A percentile compares a stretch with the other conserved stretches of the same genome.
Evolutionary conservation across 2,113 vertebrate species (phyloP).

Genomic region (Chaetorhynchus papuensis): DNA sequence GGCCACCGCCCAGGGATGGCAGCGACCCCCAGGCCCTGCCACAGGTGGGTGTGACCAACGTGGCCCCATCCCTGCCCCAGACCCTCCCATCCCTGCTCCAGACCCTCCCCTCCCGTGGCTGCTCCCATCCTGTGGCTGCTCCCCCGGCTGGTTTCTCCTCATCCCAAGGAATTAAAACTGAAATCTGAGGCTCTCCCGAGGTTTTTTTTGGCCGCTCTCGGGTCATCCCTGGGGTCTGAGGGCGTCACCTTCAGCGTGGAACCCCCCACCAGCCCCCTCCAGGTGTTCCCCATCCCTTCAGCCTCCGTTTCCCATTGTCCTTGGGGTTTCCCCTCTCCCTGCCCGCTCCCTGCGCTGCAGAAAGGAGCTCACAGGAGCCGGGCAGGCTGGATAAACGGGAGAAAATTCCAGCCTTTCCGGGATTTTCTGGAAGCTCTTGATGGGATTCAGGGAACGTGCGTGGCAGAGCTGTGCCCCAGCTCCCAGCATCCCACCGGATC

Average conservation of each 20-base stretch:
- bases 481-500: rapidly evolving
- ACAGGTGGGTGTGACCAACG: conserved; percentile 37
- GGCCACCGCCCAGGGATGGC: neutral
- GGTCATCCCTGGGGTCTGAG: neutral
- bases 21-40: conserved; percentile 23
- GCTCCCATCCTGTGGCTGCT: neutral
- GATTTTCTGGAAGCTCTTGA: neutral
- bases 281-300: neutral
- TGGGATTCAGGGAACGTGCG: rapidly evolving
- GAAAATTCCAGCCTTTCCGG: neutral
- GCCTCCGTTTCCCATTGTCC: neutral
- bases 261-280: rapidly evolving
- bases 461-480: neutral
- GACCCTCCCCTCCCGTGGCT: neutral
- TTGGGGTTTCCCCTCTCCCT: neutral
- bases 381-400: neutral
- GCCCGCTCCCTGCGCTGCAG: neutral
- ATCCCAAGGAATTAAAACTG: rapidly evolving
- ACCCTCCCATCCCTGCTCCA: neutral
- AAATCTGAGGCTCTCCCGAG: neutral
- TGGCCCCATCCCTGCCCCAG: neutral
- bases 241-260: rapidly evolving
- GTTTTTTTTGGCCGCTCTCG: rapidly evolving
- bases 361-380: rapidly evolving
- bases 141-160: neutral